Evolutionary conservation across 2,888 invertebrate species (phyloP), one percentile per base, ranked within the genome.

Genomic region (Morpho helenor): DNA sequence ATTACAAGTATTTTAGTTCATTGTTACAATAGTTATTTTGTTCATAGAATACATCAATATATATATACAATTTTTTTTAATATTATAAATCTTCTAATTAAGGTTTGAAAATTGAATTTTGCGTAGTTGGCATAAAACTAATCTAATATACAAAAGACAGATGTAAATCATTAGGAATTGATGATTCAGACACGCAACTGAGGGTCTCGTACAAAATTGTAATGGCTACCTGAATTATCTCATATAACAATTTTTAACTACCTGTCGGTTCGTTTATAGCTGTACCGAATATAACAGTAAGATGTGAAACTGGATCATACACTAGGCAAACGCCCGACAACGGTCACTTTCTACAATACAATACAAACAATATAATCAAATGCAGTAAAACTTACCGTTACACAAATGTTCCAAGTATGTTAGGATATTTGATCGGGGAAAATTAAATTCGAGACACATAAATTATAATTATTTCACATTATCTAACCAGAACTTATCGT

Each of bases 261-360:
- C 71, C 64, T 72, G 73, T 79, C 79, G 77, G 80, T 81, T 78
- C 82, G 84, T 79, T 83, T 77, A 84, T 79, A 83, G 77, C 77
- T 66, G 76, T 77, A 72, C 74, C 76, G 73, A 76, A 75, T 79
- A 74, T 57, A n/a, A 77, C 72, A 70, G 66, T 63, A 73, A 84
- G 79, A 83, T 75, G 77, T 75, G 81, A 87, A 89, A 86, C 79
- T 84, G 69, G 86, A 87, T 76, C 84, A 74, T 77, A 79, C 77
- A 80, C 47, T 72, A 71, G 72, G 68, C 68, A 71, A 76, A 73
- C 73, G 75, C 75, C 73, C 77, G 75, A 82, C 82, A 87, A 88
- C 90, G 87, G 87, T 82, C 77, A 87, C 88, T 87, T 87, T 87
- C 85, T 81, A 80, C 75, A 80, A 76, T 81, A 80, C 75, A 80